Evolutionary conservation across 1,140 invertebrate species (phyloP).

Genomic region (Andricus grossulariae): DNA sequence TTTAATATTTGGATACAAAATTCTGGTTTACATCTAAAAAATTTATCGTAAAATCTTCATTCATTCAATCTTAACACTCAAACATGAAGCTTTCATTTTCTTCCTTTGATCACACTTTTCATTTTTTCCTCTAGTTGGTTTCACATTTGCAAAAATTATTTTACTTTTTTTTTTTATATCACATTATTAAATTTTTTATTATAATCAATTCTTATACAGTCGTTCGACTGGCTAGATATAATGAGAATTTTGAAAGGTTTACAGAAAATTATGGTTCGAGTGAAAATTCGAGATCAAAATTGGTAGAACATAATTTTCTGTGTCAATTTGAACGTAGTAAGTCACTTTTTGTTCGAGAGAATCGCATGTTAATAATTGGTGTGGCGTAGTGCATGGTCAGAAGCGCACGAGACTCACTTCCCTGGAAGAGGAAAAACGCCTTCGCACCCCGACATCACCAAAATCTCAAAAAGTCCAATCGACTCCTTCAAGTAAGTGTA

Average conservation of each 20-base stretch:
- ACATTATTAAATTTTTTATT: no score
- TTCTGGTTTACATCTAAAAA: background rate
- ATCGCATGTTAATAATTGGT: conserved; percentile 63
- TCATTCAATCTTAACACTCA: background rate
- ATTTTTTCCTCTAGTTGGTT: no score
- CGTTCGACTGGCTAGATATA: no score
- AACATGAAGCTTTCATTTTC: no score
- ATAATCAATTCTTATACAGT: no score
- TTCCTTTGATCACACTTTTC: no score
- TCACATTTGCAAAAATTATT: no score
- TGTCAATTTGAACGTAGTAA: conserved; percentile 4
- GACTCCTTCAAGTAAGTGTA: conserved; percentile 68
- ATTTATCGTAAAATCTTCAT: background rate
- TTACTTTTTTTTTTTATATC: no score
- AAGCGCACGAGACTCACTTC: conserved; percentile 60
- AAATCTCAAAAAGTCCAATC: conserved; percentile 57
- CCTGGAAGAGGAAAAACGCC: conserved; percentile 48
- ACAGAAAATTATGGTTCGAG: no score
- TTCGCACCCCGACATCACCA: conserved; percentile 53
- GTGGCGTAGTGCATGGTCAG: conserved; percentile 70
- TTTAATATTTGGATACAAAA: background rate
- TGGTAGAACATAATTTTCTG: background rate
- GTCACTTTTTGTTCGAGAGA: conserved; percentile 27
- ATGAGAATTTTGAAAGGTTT: no score
- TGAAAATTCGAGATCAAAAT: background rate